Conservation (phyloP, 2,113 vertebrate species). For the Tinamus guttatus region DNA sequence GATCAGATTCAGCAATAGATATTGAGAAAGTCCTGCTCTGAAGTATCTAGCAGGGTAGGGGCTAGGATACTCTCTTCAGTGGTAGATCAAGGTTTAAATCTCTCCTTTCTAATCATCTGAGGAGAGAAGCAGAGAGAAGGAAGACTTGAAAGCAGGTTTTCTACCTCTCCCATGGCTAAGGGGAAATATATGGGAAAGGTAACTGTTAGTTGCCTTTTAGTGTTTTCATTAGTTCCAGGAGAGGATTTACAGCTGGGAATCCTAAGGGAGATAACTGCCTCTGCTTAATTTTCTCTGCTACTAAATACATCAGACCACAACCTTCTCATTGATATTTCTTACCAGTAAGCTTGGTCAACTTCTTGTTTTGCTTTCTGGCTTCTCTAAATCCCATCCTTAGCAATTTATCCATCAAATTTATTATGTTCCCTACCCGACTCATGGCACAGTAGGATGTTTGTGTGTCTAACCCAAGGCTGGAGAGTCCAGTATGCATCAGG, state of each 20-base stretch:
- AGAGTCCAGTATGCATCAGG: not conserved
- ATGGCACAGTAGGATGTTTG: not conserved
- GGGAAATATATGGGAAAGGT: slow-evolving; percentile 1
- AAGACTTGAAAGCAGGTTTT: slow-evolving; percentile 58
- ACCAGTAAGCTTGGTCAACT: not conserved
- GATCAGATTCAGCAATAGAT: not conserved
- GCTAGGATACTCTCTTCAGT: not conserved
- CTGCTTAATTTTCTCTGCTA: not conserved
- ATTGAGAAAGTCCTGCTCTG: slow-evolving; percentile 5
- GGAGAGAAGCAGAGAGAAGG: not conserved
- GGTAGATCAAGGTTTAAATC: not conserved
- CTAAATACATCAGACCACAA: slow-evolving; percentile 5
- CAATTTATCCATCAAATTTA: not conserved
- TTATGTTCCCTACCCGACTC: not conserved
- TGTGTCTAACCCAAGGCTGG: not conserved
- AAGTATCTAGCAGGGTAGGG: not conserved
- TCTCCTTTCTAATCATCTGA: slow-evolving; percentile 34
- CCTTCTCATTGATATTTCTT: not conserved
- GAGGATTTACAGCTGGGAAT: slow-evolving; percentile 5
- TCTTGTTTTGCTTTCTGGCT: not conserved
- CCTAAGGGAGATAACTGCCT: slow-evolving; percentile 6
- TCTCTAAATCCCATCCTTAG: slow-evolving; percentile 17
- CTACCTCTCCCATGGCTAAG: slow-evolving; percentile 47
- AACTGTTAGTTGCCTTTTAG: not conserved
- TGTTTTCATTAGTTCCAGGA: slow-evolving; percentile 27